These are phyloP conservation scores for Muschampia plurimacula DNA, from an alignment of 2,888 invertebrate species.

Conservation along the genomic window DNA sequence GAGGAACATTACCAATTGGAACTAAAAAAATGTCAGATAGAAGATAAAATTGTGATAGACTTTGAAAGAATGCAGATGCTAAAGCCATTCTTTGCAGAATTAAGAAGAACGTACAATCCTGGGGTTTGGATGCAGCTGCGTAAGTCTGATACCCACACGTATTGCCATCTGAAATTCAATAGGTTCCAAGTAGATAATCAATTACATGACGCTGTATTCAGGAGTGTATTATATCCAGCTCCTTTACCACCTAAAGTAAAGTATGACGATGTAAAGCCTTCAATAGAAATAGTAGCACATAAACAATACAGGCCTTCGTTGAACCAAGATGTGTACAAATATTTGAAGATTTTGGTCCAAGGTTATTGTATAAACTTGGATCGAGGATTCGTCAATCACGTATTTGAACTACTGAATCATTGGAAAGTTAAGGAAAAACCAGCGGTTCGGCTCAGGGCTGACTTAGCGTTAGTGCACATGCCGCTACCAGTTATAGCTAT, in stretches of 20 bases:
- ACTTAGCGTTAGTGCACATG: conserved; percentile 86
- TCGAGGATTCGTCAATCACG: conserved; percentile 87
- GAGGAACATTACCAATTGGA: conserved; percentile 91
- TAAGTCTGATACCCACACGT: conserved; percentile 88
- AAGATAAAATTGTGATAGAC: conserved; percentile 92
- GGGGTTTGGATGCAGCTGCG: conserved; percentile 91
- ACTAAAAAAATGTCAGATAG: conserved; percentile 89
- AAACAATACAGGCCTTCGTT: conserved; percentile 80
- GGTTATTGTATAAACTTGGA: conserved; percentile 90
- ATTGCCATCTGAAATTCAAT: conserved; percentile 89
- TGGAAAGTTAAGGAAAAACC: conserved; percentile 86
- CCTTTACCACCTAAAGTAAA: conserved; percentile 80
- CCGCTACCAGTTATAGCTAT: conserved; percentile 81
- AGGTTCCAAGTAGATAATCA: conserved; percentile 91
- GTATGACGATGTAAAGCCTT: conserved; percentile 78
- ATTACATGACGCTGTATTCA: conserved; percentile 88
- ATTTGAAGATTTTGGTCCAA: conserved; percentile 87
- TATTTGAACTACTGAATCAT: conserved; percentile 87
- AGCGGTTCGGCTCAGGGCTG: conserved; percentile 83
- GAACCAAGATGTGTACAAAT: conserved; percentile 86
- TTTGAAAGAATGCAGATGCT: conserved; percentile 95
- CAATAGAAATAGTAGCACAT: conserved; percentile 85
- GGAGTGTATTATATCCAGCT: conserved; percentile 88
- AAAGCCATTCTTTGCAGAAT: conserved; percentile 93
- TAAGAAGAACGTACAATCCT: conserved; percentile 90